phyloP scores from a whole-genome alignment of 2,113 vertebrate species.

The chimpanzee (Pan troglodytes) region DNA sequence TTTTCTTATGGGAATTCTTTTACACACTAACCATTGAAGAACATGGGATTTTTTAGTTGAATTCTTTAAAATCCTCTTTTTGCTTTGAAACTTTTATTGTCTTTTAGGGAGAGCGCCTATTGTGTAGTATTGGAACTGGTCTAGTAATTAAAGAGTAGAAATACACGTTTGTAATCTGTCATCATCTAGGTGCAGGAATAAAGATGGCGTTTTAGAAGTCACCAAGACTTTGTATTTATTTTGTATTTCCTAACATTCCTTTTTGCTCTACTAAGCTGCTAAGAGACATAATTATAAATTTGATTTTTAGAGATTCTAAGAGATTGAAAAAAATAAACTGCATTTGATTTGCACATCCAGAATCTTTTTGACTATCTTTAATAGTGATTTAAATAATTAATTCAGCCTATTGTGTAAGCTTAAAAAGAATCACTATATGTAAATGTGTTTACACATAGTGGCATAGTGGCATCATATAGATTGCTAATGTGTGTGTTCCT shows the following conservation, averaged over 20 bases:
- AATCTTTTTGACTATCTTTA: background rate
- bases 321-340: slow-evolving; percentile 23
- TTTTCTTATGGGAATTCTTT: background rate
- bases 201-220: background rate
- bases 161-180: background rate
- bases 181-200: background rate
- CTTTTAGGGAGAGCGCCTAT: background rate
- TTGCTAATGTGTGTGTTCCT: background rate
- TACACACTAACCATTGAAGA: background rate
- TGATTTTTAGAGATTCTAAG: background rate
- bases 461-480: background rate
- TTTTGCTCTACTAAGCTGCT: background rate
- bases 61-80: background rate
- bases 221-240: background rate
- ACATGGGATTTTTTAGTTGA: background rate
- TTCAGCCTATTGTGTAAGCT: background rate
- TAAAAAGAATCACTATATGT: background rate
- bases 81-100: background rate
- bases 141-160: slow-evolving; percentile 13
- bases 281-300: background rate
- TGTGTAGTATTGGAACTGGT: background rate
- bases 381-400: background rate
- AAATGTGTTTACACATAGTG: background rate
- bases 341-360: slow-evolving; percentile 16
- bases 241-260: background rate